Conservation (phyloP, 2,888 invertebrate species). For the Ptychoptera albimana region DNA sequence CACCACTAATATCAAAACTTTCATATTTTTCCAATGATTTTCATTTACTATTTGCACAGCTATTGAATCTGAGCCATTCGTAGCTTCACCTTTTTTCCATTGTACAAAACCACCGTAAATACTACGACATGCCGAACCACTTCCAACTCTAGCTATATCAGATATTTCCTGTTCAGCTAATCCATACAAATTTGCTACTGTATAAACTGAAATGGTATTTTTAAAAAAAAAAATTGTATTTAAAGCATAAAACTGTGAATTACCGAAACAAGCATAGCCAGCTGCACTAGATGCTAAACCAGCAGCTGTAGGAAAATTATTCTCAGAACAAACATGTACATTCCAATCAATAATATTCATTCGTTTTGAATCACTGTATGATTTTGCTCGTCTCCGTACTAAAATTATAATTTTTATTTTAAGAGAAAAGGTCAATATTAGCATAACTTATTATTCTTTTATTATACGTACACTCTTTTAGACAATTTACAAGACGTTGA, state of each 20-base stretch:
- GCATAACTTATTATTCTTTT: background rate
- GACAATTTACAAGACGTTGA: slow-evolving; percentile 57
- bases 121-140: slow-evolving; percentile 95
- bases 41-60: slow-evolving; percentile 57
- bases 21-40: slow-evolving; percentile 79
- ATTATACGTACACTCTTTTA: slow-evolving; percentile 44
- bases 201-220: slow-evolving; percentile 38
- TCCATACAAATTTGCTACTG: slow-evolving; percentile 60
- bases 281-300: slow-evolving; percentile 97
- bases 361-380: slow-evolving; percentile 16
- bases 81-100: slow-evolving; percentile 61
- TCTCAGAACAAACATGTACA: slow-evolving; percentile 70
- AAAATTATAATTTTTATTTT: background rate
- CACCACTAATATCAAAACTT: slow-evolving; percentile 77
- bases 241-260: background rate
- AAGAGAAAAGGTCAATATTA: background rate
- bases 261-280: slow-evolving; percentile 84
- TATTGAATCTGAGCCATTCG: slow-evolving; percentile 57
- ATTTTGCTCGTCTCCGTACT: slow-evolving; percentile 18
- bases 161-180: slow-evolving; percentile 62
- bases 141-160: slow-evolving; percentile 65
- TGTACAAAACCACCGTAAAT: slow-evolving; percentile 87
- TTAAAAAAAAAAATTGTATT: background rate
- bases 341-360: slow-evolving; percentile 45
- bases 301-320: slow-evolving; percentile 98